phyloP scores from a whole-genome alignment of 2,797 vertebrate genomes.

The Sebastes alutus region DNA sequence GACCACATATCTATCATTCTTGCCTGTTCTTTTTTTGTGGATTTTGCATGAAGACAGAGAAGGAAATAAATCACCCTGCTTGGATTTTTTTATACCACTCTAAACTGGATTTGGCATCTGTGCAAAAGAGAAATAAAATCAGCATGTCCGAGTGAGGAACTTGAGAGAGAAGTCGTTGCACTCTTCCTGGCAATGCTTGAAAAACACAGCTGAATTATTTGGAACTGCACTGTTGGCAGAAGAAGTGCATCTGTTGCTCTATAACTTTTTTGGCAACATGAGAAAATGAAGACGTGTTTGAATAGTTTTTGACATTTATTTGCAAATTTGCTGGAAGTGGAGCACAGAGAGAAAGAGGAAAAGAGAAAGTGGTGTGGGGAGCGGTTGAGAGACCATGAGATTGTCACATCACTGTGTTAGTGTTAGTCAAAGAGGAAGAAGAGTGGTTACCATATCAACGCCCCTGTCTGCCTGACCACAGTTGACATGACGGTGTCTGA shows the following conservation, averaged over 20 bases:
- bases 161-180: slow-evolving; percentile 31
- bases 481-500: slow-evolving; percentile 8
- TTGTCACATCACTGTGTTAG: slow-evolving; percentile 17
- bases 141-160: slow-evolving; percentile 41
- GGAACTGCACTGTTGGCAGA: slow-evolving; percentile 16
- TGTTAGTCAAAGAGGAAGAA: slow-evolving; percentile 62
- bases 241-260: slow-evolving; percentile 9
- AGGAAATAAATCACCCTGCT: not conserved
- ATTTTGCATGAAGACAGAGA: slow-evolving; percentile 12
- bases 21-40: slow-evolving; percentile 2
- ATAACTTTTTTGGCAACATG: not conserved
- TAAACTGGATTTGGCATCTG: slow-evolving; percentile 3
- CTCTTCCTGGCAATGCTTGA: not conserved
- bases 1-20: not conserved
- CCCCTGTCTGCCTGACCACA: slow-evolving; percentile 17
- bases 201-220: slow-evolving; percentile 9
- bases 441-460: slow-evolving; percentile 33
- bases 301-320: not conserved
- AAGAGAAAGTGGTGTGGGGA: slow-evolving; percentile 7
- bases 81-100: slow-evolving; percentile 4
- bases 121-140: slow-evolving; percentile 8
- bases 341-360: not conserved
- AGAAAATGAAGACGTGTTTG: not conserved
- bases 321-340: not conserved
- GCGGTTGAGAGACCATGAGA: slow-evolving; percentile 25